Conservation (phyloP, 2,888 invertebrate species). For the Ectemnius lituratus region DNA sequence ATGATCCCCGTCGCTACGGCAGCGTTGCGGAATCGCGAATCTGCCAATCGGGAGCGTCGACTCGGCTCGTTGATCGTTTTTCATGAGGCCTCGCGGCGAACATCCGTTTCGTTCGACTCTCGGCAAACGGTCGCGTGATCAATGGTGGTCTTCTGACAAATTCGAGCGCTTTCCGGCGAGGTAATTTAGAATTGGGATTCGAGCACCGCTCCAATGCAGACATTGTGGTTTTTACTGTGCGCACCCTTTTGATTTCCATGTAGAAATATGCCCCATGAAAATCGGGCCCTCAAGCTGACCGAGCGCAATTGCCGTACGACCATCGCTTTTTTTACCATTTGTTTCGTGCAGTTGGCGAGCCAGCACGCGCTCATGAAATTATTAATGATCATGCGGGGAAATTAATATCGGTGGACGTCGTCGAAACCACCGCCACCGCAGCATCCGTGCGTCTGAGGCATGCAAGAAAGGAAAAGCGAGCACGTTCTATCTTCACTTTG, state of each 20-base stretch:
- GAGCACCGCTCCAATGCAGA: too few species aligned
- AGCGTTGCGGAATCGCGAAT: conserved; percentile 11
- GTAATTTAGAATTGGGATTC: too few species aligned
- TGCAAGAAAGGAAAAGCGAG: too few species aligned
- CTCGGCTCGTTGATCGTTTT: conserved; percentile 6
- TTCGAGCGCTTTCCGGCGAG: not conserved
- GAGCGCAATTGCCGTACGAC: not conserved
- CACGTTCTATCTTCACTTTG: too few species aligned
- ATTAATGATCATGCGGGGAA: conserved; percentile 63
- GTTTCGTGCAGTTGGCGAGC: not conserved
- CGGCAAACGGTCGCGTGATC: not conserved
- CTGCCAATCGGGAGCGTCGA: not conserved
- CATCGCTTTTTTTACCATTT: conserved; percentile 27
- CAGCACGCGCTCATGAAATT: conserved; percentile 23
- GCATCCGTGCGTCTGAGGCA: too few species aligned
- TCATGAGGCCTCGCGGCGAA: conserved; percentile 11
- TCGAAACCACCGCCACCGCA: not conserved
- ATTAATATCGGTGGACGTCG: conserved; percentile 14
- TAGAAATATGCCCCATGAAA: too few species aligned
- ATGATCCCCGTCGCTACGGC: not conserved
- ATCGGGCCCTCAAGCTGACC: too few species aligned
- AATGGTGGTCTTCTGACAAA: not conserved
- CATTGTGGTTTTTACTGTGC: too few species aligned
- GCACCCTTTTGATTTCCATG: too few species aligned
- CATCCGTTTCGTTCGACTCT: conserved; percentile 1